phyloP scores from a whole-genome alignment of 2,113 vertebrate genomes.

The Neolamprologus cancellatus region DNA sequence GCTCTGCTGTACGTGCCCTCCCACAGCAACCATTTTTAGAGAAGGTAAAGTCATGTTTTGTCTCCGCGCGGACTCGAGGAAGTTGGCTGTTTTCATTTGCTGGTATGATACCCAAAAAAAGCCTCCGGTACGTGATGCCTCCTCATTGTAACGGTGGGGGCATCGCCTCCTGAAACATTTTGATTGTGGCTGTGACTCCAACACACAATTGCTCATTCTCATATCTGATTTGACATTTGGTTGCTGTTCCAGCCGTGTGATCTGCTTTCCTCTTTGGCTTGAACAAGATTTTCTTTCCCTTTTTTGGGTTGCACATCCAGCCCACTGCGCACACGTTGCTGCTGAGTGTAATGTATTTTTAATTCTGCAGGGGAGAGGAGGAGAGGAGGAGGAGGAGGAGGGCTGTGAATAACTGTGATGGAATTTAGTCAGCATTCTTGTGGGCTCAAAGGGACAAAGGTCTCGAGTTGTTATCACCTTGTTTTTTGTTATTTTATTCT shows the following conservation, averaged over 20 bases:
- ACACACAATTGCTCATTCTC: neutral
- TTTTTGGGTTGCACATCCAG: neutral
- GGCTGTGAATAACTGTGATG: conserved; percentile 26
- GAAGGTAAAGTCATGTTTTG: conserved; percentile 6
- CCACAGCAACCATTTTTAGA: neutral
- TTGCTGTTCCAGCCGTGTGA: neutral
- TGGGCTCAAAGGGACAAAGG: conserved; percentile 24
- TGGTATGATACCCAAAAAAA: neutral
- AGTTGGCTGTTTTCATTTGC: conserved; percentile 21
- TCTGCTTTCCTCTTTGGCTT: neutral
- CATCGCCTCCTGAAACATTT: neutral
- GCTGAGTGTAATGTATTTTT: neutral
- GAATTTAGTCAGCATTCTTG: conserved; percentile 51
- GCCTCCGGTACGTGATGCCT: neutral
- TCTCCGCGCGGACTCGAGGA: neutral
- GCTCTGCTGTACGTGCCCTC: neutral
- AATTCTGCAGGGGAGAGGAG: neutral
- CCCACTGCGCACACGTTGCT: neutral
- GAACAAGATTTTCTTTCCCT: neutral
- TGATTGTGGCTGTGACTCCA: neutral
- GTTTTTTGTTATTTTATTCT: conserved; percentile 59
- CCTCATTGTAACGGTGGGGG: neutral
- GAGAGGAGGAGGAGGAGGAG: neutral
- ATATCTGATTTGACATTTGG: conserved; percentile 47
- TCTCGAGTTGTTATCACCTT: conserved; percentile 24